Conservation (phyloP, 2,113 vertebrate species). For the Syngnathoides biaculeatus region DNA sequence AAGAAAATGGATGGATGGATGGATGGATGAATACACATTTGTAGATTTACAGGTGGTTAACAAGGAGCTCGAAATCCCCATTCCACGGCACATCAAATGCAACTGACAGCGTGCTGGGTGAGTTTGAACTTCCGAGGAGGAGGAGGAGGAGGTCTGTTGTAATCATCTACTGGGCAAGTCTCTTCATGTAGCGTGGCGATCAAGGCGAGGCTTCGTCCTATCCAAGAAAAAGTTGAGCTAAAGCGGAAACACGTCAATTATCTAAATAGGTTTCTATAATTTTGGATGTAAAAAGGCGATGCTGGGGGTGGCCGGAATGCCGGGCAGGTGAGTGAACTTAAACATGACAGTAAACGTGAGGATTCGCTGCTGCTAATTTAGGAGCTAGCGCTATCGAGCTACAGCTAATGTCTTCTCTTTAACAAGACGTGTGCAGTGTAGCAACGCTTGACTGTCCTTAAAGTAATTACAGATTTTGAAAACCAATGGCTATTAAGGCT, state of each 20-base stretch:
- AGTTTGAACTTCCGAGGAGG: background rate
- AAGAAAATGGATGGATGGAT: no score
- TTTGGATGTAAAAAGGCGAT: slow-evolving; percentile 47
- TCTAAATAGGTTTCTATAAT: background rate
- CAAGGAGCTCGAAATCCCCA: no score
- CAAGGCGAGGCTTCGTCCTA: background rate
- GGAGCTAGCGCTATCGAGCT: slow-evolving; percentile 19
- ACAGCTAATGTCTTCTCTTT: slow-evolving; percentile 30
- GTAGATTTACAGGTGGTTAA: no score
- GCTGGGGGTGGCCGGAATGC: slow-evolving; percentile 73
- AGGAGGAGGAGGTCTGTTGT: background rate
- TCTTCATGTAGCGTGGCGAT: background rate
- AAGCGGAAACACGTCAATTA: background rate
- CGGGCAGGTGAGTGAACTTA: slow-evolving; percentile 65
- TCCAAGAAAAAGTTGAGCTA: background rate
- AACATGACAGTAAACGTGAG: background rate
- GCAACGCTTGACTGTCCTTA: background rate
- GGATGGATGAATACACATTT: no score
- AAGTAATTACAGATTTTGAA: background rate
- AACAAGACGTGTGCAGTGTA: background rate
- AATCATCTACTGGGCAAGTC: background rate
- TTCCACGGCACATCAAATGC: background rate
- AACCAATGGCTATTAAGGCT: no score
- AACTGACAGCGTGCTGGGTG: background rate
- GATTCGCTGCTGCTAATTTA: background rate